phyloP scores from a whole-genome alignment of 1,140 invertebrate genomes.

The Philopotamus ludificatus region DNA sequence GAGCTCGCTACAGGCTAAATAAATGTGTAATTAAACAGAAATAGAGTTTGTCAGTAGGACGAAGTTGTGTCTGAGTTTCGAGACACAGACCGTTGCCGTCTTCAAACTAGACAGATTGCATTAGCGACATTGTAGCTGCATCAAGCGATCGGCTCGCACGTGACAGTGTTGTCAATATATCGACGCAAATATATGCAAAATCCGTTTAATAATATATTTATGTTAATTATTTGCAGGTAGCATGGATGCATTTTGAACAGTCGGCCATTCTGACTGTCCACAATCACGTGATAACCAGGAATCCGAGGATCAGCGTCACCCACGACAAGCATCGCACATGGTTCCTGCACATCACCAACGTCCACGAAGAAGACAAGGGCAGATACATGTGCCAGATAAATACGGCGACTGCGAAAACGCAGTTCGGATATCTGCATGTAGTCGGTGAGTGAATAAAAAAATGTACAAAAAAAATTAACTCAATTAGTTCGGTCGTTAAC shows the following conservation, averaged over 20 bases:
- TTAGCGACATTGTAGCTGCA: neutral
- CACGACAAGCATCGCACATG: slow-evolving; percentile 86
- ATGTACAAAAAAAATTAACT: slow-evolving; percentile 12
- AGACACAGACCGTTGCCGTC: neutral
- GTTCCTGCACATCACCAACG: slow-evolving; percentile 88
- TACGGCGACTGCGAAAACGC: slow-evolving; percentile 88
- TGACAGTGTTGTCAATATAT: neutral
- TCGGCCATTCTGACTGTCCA: slow-evolving; percentile 90
- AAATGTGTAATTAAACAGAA: too few relatives aligned
- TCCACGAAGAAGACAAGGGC: slow-evolving; percentile 87
- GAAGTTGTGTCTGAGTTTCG: too few relatives aligned
- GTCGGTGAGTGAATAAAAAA: slow-evolving; percentile 71
- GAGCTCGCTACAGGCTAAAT: too few relatives aligned
- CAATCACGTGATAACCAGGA: slow-evolving; percentile 88
- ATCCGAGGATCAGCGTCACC: slow-evolving; percentile 86
- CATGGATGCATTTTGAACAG: slow-evolving; percentile 94
- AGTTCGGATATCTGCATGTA: slow-evolving; percentile 89
- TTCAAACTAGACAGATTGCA: neutral
- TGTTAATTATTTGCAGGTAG: slow-evolving; percentile 68
- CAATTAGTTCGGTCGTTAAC: neutral
- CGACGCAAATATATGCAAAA: neutral
- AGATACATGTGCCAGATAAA: slow-evolving; percentile 97
- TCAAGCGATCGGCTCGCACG: neutral
- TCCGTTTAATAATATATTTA: neutral
- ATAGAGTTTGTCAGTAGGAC: too few relatives aligned